phyloP scores from a whole-genome alignment of 1,140 invertebrate genomes.

The Drosophila repleta region DNA sequence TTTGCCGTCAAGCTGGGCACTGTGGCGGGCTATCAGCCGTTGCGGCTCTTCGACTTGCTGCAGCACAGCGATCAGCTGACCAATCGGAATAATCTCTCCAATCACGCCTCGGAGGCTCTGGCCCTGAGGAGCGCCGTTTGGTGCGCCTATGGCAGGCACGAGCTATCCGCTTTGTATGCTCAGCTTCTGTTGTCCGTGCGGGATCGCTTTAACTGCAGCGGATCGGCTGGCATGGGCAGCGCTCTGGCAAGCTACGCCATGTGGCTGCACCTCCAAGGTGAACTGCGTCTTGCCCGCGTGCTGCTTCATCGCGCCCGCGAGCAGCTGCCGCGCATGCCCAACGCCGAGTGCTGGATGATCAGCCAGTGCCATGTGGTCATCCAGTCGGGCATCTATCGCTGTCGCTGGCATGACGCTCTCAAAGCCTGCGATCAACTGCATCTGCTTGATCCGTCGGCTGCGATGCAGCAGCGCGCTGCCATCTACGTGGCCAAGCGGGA shows the following conservation, averaged over 20 bases:
- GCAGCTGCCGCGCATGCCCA: constrained; percentile 87
- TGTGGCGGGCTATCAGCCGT: constrained; percentile 72
- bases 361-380: constrained; percentile 87
- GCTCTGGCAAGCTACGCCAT: constrained; percentile 89
- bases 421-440: constrained; percentile 89
- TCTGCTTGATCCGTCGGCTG: constrained; percentile 89
- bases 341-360: constrained; percentile 88
- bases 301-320: constrained; percentile 86
- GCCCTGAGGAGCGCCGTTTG: constrained; percentile 93
- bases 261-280: constrained; percentile 86
- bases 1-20: constrained; percentile 86
- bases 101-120: constrained; percentile 91
- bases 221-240: constrained; percentile 89
- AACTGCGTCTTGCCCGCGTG: constrained; percentile 85
- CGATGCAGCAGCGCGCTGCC: constrained; percentile 87
- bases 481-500: constrained; percentile 89
- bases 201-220: constrained; percentile 85
- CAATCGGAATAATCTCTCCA: constrained; percentile 92
- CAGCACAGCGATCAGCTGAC: constrained; percentile 93
- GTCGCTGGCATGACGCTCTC: constrained; percentile 91
- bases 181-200: constrained; percentile 88
- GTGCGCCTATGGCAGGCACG: constrained; percentile 93
- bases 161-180: constrained; percentile 90
- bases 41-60: constrained; percentile 88
- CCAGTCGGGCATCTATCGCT: constrained; percentile 86